These are phyloP conservation scores for Apamea anceps DNA, from an alignment of 2,888 invertebrate species.

Conservation along the genomic window DNA sequence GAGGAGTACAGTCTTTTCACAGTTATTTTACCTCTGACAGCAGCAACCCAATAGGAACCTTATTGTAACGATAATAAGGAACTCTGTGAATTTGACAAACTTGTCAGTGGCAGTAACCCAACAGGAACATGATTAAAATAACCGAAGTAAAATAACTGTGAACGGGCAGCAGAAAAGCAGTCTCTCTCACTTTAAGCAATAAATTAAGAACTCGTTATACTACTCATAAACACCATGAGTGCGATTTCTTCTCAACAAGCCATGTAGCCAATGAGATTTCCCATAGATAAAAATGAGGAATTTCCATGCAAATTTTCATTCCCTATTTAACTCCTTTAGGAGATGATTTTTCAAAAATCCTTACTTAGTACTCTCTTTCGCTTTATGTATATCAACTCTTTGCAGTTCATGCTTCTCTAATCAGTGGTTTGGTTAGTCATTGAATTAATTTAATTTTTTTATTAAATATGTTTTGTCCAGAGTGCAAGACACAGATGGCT, in stretches of 20 bases:
- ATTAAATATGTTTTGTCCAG: conserved; percentile 86
- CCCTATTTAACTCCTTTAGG: not conserved
- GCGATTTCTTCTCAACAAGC: not conserved
- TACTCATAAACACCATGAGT: not conserved
- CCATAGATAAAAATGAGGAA: not conserved
- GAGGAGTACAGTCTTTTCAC: not conserved
- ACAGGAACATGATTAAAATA: too few relatives aligned
- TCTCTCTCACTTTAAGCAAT: not conserved
- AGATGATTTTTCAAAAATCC: not conserved
- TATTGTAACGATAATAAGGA: not conserved
- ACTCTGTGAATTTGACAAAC: not conserved
- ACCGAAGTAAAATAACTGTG: too few relatives aligned
- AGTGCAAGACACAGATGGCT: conserved; percentile 98
- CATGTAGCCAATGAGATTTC: not conserved
- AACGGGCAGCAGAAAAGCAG: not conserved
- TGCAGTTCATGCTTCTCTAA: not conserved
- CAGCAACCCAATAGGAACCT: not conserved
- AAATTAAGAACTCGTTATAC: not conserved
- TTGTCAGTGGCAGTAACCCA: not conserved
- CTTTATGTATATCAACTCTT: not conserved
- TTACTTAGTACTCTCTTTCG: not conserved
- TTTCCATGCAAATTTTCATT: not conserved
- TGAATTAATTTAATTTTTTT: not conserved
- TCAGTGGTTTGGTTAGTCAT: not conserved
- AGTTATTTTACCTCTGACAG: not conserved